Evolutionary conservation across 2,113 vertebrate genomes (phyloP), one percentile per base, ranked within the genome.

Genomic region (Tretioscincus oriximinensis): DNA sequence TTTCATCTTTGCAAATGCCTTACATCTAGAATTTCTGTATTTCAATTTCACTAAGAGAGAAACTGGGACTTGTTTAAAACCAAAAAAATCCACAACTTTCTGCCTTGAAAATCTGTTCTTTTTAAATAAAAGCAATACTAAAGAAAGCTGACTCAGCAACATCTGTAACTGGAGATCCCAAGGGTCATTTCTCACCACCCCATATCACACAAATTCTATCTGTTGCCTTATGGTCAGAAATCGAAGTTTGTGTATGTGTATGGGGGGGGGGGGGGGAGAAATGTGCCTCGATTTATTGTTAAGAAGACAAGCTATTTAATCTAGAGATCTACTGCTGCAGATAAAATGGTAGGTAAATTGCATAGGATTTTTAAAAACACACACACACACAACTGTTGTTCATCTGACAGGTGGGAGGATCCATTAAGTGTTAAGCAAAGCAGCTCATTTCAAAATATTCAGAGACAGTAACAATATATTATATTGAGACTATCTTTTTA

Each of bases 401-500:
- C n/a, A 3, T 54, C 49, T 51, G 76, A 10, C 16, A 60, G n/a
- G 58, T 63, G 54, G 31, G 22, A 9, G 6, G 2, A 45, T 2
- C 7, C 28, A 29, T n/a, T 26, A 68, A 22, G n/a, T 29, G 54
- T 76, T 76, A 64, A 35, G 66, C 21, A 82, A 82, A 63, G 54
- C 41, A 22, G n/a, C 41, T 76, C 35, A 76, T 76, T 76, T 51
- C 63, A 68, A 5, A 8, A 47, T 29, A 73, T 78, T 78, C 75
- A n/a, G 31, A 83, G 49, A 61, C 8, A 29, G 64, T 74, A 69
- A 69, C 7, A 10, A 22, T 79, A 64, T 69, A 28, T 84, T 84
- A 79, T 79, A 84, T 70, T 35, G 71, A 79, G 77, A 75, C 77
- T 63, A 28, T 79, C 54, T 63, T 41, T 68, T 67, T 75, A 68